Evolutionary conservation across 2,113 vertebrate species (phyloP), one percentile per base, ranked within the genome.

Genomic region (Circaetus cinerascens): DNA sequence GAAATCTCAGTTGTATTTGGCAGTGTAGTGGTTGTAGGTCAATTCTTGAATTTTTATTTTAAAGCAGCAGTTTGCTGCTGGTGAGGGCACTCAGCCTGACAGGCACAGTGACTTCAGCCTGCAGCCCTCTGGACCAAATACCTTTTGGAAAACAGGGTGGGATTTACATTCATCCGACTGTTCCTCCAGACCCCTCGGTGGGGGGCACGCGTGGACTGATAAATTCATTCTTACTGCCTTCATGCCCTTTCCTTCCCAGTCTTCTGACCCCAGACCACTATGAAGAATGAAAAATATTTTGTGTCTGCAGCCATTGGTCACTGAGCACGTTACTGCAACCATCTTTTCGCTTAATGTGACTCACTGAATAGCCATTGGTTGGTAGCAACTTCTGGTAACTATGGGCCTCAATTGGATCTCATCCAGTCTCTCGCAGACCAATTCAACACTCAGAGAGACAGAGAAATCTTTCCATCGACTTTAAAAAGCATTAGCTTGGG

Each of bases 361-460:
- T 57, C 57, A 36, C 32, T 80, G 63, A 92, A 45, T 51, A 93
- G 40, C 88, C 67, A 86, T 74, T 94, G 71, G 79, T 91, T 69
- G 86, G 83, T 91, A 94, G 78, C 76, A 95, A 80, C 67, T 92
- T 86, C 91, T 95, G 67, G 88, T 94, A 96, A 91, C 86, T 86
- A 62, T 81, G 86, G 89, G 94, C 93, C 91, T 91, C 93, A 92
- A 5, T 3, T 95, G 93, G 83, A 94, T 74, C 41, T 66, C 63
- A 80, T 94, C 89, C 95, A 96, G 88, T 91, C 75, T 64, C 60
- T 93, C 1, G 0, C 83, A 89, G 94, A 89, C 68, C 59, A 56
- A 26, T 88, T 95, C 94, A 94, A 10, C 86, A 55, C 72, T 78
- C 26, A 16, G 63, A 92, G 86, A 94, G 45, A 71, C 68, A 80